Base-by-base conservation (phyloP, 2,888 invertebrate species). In the Eustalomyia histrio region DNA sequence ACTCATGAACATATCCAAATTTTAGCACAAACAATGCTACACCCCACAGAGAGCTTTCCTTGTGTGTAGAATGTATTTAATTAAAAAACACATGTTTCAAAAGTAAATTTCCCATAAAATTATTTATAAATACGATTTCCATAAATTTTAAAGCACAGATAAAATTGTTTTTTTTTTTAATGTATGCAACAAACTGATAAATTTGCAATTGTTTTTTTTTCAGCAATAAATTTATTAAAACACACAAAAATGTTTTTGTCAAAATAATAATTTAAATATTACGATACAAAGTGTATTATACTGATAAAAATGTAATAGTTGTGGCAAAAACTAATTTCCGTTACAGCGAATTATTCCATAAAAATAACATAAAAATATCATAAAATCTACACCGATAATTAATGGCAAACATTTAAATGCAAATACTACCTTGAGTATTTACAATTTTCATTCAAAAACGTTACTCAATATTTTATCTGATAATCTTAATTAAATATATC, bases 401-500 rank as follows among this genome's bases (percentile, higher is more conserved):
- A 14, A n/a, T 47, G n/a, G n/a, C 14, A 47, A 47, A 47, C n/a
- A 47, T 47, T 2, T 47, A 47, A 47, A n/a, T 47, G 43, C n/a
- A 47, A n/a, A 47, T n/a, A 10, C 12, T 16, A 47, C 14, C 5
- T 14, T 47, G n/a, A 29, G 7, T 47, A 47, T 47, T 47, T n/a
- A 10, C 14, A 14, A 39, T 39, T 47, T 47, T n/a, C n/a, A 47
- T 14, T n/a, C 6, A n/a, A 55, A 43, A 16, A 24, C 17, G 21
- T 61, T 55, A 61, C 33, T 61, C 33, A 67, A 33, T 16, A 75
- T 8, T 50, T 17, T 12, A 53, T 55, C 6, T 29, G 63, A 39
- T 18, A 63, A 72, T 64, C 50, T 74, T 52, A 58, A 65, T 50
- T 58, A 21, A 71, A 65, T 65, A 74, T 35, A n/a, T 74, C 35